These are phyloP conservation scores for Craniophora ligustri DNA, from an alignment of 2,888 invertebrate genomes.

Conservation along the genomic window DNA sequence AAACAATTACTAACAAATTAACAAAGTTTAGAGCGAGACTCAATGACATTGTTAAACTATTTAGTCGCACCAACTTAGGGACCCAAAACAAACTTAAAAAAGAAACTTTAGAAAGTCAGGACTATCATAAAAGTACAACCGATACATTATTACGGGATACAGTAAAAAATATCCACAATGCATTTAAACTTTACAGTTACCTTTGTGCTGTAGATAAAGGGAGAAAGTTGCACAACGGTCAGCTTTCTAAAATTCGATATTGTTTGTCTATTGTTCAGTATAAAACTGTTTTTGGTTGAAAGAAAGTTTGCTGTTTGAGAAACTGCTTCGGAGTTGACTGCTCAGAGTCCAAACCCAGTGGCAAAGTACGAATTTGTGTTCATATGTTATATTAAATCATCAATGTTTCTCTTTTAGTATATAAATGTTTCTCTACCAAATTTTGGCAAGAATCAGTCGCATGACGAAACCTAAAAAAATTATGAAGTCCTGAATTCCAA, in stretches of 20 bases:
- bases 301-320: constrained; percentile 59
- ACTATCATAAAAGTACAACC: constrained; percentile 59
- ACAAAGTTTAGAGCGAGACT: constrained; percentile 45
- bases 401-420: background rate
- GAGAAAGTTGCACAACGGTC: constrained; percentile 86
- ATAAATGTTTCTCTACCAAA: no score
- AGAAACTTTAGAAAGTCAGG: constrained; percentile 64
- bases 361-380: constrained; percentile 10
- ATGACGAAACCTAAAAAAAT: no score
- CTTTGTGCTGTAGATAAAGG: constrained; percentile 82
- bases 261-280: constrained; percentile 68
- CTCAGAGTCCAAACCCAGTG: constrained; percentile 16
- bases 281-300: constrained; percentile 61
- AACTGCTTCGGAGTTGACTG: constrained; percentile 18
- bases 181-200: constrained; percentile 77
- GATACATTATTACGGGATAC: constrained; percentile 63
- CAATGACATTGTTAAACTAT: constrained; percentile 50
- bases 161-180: constrained; percentile 72
- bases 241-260: constrained; percentile 84
- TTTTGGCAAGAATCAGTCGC: no score
- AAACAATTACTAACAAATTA: constrained; percentile 45
- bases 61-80: constrained; percentile 49
- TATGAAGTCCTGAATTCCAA: no score
- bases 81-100: constrained; percentile 66
- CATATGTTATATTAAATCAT: background rate